Base-by-base conservation (phyloP, 1,140 invertebrate species). In the Zaprionus tsacasi region DNA sequence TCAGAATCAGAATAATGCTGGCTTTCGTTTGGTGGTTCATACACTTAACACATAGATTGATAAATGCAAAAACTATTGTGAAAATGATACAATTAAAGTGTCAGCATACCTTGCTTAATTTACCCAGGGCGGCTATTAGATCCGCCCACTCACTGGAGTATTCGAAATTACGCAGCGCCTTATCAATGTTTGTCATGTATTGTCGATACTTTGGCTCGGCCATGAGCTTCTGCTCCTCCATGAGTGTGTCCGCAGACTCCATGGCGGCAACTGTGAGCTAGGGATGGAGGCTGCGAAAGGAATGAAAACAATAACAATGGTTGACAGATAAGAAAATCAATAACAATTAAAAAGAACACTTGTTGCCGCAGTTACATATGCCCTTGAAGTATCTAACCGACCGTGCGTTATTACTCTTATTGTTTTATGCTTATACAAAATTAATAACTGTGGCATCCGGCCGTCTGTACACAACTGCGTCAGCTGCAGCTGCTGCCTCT, bases 141-240 rank as follows among this genome's bases (percentile, higher is more conserved):
- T 99, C 98, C 70, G 98, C 97, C 98, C 98, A 99, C 95, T 99
- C 98, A 86, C 96, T 97, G 21, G 97, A 98, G 82, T 96, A 97
- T 89, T 99, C 98, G 94, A 99, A 99, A 93, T 95, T 97, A 90
- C 97, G 98, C 27, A 99, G 93, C 40, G 97, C 97, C 93, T 98
- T 98, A 86, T 99, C 98, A 45, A 99, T 95, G 45, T 95, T 95
- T 52, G 95, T 94, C 48, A 96, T 96, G 93, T 97, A 96, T 93
- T 95, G 94, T 80, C 95, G 94, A 93, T 96, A 97, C 92, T 97
- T 97, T 6, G 95, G 94, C 92, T 96, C 96, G 76, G 95, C 95
- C 94, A 96, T 95, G 8, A 96, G 93, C 76, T 96, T 96, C 83
- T 95, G 95, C 83, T 96, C 96, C 90, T 96, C 96, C 74, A 91